Conservation (phyloP, 1,140 invertebrate species). For the Eupeodes corollae region DNA sequence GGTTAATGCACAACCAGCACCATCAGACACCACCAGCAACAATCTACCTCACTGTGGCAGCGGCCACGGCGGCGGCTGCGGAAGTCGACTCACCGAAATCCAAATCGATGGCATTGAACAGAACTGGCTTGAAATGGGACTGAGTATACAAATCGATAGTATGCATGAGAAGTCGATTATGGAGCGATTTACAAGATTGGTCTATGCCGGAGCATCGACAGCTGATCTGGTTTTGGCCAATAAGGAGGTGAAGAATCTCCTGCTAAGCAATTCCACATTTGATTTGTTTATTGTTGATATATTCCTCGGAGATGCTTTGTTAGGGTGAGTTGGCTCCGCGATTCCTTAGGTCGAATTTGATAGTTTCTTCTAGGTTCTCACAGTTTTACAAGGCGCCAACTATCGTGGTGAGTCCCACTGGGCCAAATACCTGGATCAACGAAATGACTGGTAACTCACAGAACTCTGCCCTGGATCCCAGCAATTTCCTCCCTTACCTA, state of each 20-base stretch:
- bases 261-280: constrained; percentile 24
- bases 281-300: constrained; percentile 29
- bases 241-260: constrained; percentile 17
- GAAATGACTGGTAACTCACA: constrained; percentile 50
- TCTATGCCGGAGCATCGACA: constrained; percentile 30
- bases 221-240: constrained; percentile 24
- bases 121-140: constrained; percentile 39
- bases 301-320: constrained; percentile 30
- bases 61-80: no score
- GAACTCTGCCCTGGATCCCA: constrained; percentile 47
- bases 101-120: constrained; percentile 21
- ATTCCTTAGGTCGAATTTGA: constrained; percentile 31
- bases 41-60: constrained; percentile 11
- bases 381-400: constrained; percentile 45
- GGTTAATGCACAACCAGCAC: constrained; percentile 21
- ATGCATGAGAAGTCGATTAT: constrained; percentile 21
- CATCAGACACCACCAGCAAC: no score
- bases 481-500: constrained; percentile 42
- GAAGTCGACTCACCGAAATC: constrained; percentile 19
- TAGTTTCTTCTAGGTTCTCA: constrained; percentile 43
- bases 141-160: constrained; percentile 27
- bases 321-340: constrained; percentile 18
- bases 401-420: constrained; percentile 45
- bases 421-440: constrained; percentile 49
- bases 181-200: constrained; percentile 25